These are phyloP conservation scores for Limnephilus marmoratus DNA, from an alignment of 2,888 invertebrate species.

Conservation along the genomic window DNA sequence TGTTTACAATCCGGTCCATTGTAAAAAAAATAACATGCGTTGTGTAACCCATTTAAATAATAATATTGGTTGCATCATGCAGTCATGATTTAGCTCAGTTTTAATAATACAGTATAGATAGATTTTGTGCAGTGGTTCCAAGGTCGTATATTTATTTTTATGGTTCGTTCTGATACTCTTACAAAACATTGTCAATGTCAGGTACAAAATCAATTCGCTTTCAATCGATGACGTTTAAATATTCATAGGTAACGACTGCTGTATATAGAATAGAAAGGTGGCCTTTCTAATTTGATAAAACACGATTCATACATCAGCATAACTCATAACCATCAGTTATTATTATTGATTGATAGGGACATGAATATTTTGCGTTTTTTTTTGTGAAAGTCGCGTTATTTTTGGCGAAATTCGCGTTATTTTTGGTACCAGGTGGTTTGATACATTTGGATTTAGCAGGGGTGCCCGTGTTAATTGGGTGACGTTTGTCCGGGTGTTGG, in stretches of 20 bases:
- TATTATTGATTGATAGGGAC: too few species aligned
- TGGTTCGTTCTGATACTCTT: not conserved
- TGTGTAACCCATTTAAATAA: not conserved
- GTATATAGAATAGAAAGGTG: not conserved
- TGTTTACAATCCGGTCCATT: not conserved
- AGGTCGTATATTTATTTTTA: not conserved
- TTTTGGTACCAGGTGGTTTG: too few species aligned
- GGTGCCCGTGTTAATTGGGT: too few species aligned
- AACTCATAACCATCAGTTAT: too few species aligned
- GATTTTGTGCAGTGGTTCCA: not conserved
- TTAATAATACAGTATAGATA: not conserved
- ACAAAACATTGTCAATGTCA: not conserved
- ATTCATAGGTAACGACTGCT: not conserved
- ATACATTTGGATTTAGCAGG: too few species aligned
- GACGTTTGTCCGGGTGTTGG: too few species aligned
- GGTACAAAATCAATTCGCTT: not conserved
- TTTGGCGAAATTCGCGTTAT: too few species aligned
- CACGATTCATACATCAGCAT: too few species aligned
- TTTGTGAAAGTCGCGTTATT: too few species aligned
- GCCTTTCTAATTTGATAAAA: not conserved
- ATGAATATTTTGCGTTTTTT: too few species aligned
- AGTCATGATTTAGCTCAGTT: not conserved
- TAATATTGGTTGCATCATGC: not conserved
- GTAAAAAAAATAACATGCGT: not conserved
- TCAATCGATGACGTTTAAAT: not conserved